Percentiles rank a stretch among this genome's conserved stretches.
Conservation (phyloP, 2,888 invertebrate genomes). For the Scelioninae gen. 1 region DNA sequence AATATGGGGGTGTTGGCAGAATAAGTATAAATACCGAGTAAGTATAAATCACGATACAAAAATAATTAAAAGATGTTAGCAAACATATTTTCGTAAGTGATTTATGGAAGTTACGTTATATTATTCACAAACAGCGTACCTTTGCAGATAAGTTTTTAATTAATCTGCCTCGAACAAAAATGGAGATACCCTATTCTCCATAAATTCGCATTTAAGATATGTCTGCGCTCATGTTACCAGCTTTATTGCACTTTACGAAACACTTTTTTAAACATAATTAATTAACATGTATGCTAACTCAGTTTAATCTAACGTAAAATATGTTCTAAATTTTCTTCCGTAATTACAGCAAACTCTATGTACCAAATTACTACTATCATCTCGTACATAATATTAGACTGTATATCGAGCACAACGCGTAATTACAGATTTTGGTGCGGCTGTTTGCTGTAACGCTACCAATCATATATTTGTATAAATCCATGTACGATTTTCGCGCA, state of each 20-base stretch:
- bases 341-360: conserved; percentile 42
- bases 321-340: conserved; percentile 46
- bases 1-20: too few species aligned
- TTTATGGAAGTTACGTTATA: not conserved
- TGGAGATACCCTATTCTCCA: conserved; percentile 9
- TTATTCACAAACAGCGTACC: conserved; percentile 4
- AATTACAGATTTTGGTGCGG: conserved; percentile 42
- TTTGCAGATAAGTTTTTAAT: conserved; percentile 43
- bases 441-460: too few species aligned
- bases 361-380: conserved; percentile 44
- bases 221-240: not conserved
- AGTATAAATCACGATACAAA: too few species aligned
- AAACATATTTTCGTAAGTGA: too few species aligned
- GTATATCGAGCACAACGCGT: conserved; percentile 38
- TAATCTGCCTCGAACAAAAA: conserved; percentile 35
- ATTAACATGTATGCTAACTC: conserved; percentile 42
- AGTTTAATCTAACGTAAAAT: conserved; percentile 55
- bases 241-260: conserved; percentile 29
- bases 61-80: too few species aligned
- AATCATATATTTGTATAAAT: too few species aligned
- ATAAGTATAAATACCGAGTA: too few species aligned
- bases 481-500: too few species aligned
- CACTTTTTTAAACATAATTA: conserved; percentile 38
- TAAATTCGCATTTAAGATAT: conserved; percentile 19
- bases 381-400: conserved; percentile 49